These are phyloP conservation scores for Clarias macrocephalus DNA, from an alignment of 2,113 vertebrate species.

Conservation along the genomic window DNA sequence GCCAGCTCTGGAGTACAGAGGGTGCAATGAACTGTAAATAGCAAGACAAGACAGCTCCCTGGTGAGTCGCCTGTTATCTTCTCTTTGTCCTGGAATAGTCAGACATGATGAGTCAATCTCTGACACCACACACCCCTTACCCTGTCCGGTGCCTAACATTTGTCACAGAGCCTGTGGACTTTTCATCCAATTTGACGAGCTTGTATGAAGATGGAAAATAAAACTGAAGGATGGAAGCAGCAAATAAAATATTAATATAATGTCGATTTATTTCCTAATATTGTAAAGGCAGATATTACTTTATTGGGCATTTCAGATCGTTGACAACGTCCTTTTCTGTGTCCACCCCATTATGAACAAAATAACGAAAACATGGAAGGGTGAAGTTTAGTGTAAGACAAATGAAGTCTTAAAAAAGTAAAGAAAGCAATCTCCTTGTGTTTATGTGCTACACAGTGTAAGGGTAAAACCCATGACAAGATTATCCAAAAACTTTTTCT, in stretches of 20 bases:
- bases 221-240: slow-evolving; percentile 12
- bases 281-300: background rate
- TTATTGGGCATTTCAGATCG: slow-evolving; percentile 28
- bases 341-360: slow-evolving; percentile 2
- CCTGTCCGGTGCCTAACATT: slow-evolving; percentile 28
- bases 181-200: slow-evolving; percentile 19
- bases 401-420: background rate
- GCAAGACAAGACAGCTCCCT: slow-evolving; percentile 52
- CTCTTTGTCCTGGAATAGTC: slow-evolving; percentile 54
- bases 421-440: background rate
- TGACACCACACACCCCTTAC: slow-evolving; percentile 46
- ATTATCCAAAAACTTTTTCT: slow-evolving; percentile 38
- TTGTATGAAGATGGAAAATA: slow-evolving; percentile 18
- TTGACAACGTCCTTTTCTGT: slow-evolving; percentile 15
- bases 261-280: background rate
- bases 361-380: slow-evolving; percentile 9
- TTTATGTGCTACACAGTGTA: background rate
- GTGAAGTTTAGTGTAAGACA: background rate
- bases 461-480: slow-evolving; percentile 21
- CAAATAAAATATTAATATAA: slow-evolving; percentile 34
- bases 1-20: slow-evolving; percentile 41
- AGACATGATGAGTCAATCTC: slow-evolving; percentile 53
- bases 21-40: slow-evolving; percentile 51
- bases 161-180: slow-evolving; percentile 31
- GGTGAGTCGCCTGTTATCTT: slow-evolving; percentile 52